phyloP scores from a whole-genome alignment of 2,888 invertebrate genomes.

The Endomychus coccineus region DNA sequence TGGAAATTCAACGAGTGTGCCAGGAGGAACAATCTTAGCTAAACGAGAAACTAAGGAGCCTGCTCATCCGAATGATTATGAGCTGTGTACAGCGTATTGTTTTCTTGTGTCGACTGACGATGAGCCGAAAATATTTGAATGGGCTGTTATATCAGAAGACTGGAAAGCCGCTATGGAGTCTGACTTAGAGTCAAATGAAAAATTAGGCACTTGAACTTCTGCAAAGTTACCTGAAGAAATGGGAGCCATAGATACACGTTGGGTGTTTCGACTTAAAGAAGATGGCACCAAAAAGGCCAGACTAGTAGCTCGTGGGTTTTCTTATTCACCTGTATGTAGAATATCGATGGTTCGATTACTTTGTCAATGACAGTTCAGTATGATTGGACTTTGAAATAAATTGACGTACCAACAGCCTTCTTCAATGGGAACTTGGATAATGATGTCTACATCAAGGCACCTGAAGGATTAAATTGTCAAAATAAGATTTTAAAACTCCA shows the following conservation, averaged over 20 bases:
- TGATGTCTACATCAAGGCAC: no score
- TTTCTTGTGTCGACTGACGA: not conserved
- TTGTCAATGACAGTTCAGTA: not conserved
- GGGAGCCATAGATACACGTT: not conserved
- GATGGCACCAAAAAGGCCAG: not conserved
- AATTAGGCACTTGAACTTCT: not conserved
- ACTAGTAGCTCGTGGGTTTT: not conserved
- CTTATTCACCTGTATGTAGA: not conserved
- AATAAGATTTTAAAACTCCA: no score
- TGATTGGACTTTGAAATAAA: no score
- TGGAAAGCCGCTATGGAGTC: not conserved
- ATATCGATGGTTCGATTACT: not conserved
- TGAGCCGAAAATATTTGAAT: not conserved
- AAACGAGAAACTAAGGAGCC: no score
- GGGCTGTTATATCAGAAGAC: not conserved
- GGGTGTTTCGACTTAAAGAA: not conserved
- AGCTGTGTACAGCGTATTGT: not conserved
- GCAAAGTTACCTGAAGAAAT: not conserved
- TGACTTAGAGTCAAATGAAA: slow-evolving; percentile 2
- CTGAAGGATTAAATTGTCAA: no score
- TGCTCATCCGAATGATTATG: not conserved
- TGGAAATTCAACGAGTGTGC: no score
- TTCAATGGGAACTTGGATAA: no score
- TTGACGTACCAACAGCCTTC: no score
- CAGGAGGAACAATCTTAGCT: no score